Conservation (phyloP, 2,113 vertebrate genomes). For the Oxygymnocypris stewartii region DNA sequence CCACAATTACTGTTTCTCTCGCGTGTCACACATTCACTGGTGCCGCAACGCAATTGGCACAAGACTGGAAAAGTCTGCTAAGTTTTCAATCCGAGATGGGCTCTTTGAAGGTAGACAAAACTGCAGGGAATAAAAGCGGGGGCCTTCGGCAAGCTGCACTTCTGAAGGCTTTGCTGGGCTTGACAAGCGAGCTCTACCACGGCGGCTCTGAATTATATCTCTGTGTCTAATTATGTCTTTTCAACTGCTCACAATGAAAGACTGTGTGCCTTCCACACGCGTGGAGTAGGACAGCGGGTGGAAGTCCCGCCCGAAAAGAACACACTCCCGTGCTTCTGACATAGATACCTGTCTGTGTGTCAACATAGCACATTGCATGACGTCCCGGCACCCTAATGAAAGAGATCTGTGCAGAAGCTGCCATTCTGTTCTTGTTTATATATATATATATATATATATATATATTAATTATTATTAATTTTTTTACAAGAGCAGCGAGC, state of each 20-base stretch:
- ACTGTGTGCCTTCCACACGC: slow-evolving; percentile 59
- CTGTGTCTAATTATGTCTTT: slow-evolving; percentile 79
- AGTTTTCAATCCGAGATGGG: slow-evolving; percentile 53
- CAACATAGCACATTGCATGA: slow-evolving; percentile 66
- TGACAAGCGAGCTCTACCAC: slow-evolving; percentile 71
- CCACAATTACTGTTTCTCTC: slow-evolving; percentile 13
- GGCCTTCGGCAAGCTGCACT: slow-evolving; percentile 69
- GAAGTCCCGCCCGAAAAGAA: slow-evolving; percentile 62
- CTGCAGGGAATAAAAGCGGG: slow-evolving; percentile 68
- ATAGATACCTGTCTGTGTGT: slow-evolving; percentile 72
- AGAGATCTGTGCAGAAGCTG: slow-evolving; percentile 58
- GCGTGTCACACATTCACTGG: neutral
- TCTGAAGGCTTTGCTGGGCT: slow-evolving; percentile 68
- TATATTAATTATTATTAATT: no score
- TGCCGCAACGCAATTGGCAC: neutral
- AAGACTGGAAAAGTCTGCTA: slow-evolving; percentile 56
- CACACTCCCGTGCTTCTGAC: slow-evolving; percentile 70
- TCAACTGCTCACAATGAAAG: slow-evolving; percentile 72
- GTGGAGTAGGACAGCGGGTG: slow-evolving; percentile 61
- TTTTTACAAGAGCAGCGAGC: slow-evolving; percentile 55
- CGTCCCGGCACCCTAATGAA: slow-evolving; percentile 69
- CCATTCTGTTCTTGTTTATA: slow-evolving; percentile 19
- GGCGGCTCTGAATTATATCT: slow-evolving; percentile 69
- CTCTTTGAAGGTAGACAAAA: slow-evolving; percentile 74
- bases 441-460: slow-evolving; percentile 3